Base-by-base conservation (phyloP, 2,888 invertebrate species). In the Anticlea derivata region DNA sequence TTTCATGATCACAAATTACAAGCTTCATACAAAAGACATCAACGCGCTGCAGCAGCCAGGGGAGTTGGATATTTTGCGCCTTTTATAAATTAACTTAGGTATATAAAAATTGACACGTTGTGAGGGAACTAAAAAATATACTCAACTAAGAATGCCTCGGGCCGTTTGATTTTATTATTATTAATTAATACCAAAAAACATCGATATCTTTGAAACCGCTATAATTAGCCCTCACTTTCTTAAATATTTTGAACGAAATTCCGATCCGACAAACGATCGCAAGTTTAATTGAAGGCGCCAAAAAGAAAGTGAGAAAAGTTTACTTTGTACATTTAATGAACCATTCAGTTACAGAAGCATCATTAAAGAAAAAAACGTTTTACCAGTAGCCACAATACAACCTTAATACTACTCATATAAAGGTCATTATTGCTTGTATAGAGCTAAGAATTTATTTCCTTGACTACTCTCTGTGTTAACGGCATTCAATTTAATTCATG, bases 401-500 rank as follows among this genome's bases (percentile, higher is more conserved):
- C 39, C 40, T 38, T 55, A 51, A 31, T 7, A 1, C 7, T 1
- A 1, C 31, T 10, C 31, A 6, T 7, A 24, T 52, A 61, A 24
- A 40, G 45, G 13, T 48, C 8, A 34, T 39, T 37, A 41, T 56
- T 20, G 45, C n/a, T 40, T 41, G 20, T 40, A 52, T 20, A 5
- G 3, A 10, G 8, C 6, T 11, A 24, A 13, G 12, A 37, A 63
- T 65, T 55, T 47, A 61, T 68, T 78, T 77, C 75, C 75, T 34
- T 11, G 73, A 59, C 34, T 39, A 52, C 63, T 75, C 80, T 78
- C 75, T 71, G 77, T 70, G 51, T 62, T 47, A 55, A 76, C 66
- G 66, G 69, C 54, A 73, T 79, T 75, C 71, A 72, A 75, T 80
- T 77, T 73, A 65, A 61, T 65, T 41, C 70, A 45, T 48, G 53